A percentile compares a stretch with the other conserved stretches of the same genome.
phyloP scores from a whole-genome alignment of 2,113 vertebrate genomes.

The Abramis brama region DNA sequence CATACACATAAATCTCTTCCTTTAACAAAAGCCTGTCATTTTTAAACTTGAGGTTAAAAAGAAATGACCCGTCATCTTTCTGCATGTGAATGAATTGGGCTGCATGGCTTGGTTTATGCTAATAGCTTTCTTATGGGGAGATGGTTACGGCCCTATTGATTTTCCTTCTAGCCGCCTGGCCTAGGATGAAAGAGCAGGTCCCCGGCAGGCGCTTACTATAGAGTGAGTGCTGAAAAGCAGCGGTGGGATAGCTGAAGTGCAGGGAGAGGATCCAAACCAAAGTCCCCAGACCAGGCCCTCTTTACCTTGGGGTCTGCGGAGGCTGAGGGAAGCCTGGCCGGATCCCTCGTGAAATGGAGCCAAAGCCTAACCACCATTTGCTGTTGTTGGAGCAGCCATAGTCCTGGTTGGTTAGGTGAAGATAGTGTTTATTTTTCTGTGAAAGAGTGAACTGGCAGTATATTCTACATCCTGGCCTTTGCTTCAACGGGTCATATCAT shows the following conservation, averaged over 20 bases:
- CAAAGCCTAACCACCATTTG: slow-evolving; percentile 28
- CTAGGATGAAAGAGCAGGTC: slow-evolving; percentile 66
- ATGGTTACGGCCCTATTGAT: slow-evolving; percentile 66
- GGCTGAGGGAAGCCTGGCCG: slow-evolving; percentile 15
- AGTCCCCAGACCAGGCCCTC: slow-evolving; percentile 32
- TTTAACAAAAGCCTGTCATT: not conserved
- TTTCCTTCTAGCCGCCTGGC: slow-evolving; percentile 68
- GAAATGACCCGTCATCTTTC: not conserved
- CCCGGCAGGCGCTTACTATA: slow-evolving; percentile 57
- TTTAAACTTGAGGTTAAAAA: not conserved
- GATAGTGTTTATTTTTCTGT: slow-evolving; percentile 49
- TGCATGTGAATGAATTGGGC: slow-evolving; percentile 40
- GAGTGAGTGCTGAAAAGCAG: slow-evolving; percentile 55
- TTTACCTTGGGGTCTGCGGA: slow-evolving; percentile 16
- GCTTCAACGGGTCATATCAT: not conserved
- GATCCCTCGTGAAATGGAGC: slow-evolving; percentile 25
- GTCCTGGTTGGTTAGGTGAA: slow-evolving; percentile 15
- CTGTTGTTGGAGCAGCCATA: slow-evolving; percentile 42
- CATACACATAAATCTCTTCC: not conserved
- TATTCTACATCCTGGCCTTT: slow-evolving; percentile 18
- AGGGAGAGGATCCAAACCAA: slow-evolving; percentile 61
- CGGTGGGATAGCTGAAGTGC: slow-evolving; percentile 55
- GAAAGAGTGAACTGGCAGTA: slow-evolving; percentile 33
- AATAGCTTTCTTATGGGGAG: slow-evolving; percentile 68
- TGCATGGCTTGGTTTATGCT: slow-evolving; percentile 58